phyloP scores from a whole-genome alignment of 2,888 invertebrate genomes.

The Eupeodes luniger region DNA sequence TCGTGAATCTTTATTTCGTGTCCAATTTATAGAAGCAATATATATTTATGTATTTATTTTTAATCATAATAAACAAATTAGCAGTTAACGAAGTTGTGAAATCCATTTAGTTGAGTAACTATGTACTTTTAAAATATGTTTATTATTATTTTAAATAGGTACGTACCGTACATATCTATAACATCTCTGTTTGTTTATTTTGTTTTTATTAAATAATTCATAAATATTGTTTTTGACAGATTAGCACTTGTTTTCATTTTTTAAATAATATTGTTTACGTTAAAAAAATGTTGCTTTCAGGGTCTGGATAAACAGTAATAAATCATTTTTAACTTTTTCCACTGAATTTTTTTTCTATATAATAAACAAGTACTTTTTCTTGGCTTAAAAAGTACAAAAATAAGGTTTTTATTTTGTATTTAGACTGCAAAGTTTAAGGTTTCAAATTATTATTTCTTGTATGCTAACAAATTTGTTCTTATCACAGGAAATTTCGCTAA shows the following conservation, averaged over 20 bases:
- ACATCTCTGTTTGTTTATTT: neutral
- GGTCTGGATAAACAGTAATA: slow-evolving; percentile 18
- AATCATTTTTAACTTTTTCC: slow-evolving; percentile 24
- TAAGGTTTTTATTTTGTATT: neutral
- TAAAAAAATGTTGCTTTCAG: slow-evolving; percentile 4
- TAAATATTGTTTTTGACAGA: slow-evolving; percentile 2
- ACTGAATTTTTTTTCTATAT: neutral
- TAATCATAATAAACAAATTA: neutral
- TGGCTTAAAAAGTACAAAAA: neutral
- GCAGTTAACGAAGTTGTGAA: neutral
- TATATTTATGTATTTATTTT: neutral
- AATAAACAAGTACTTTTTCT: neutral
- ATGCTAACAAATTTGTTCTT: too few species aligned
- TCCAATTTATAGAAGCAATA: neutral
- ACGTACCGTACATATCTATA: neutral
- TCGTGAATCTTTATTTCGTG: neutral
- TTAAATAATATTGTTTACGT: slow-evolving; percentile 12
- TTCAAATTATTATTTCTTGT: neutral
- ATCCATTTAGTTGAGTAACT: neutral
- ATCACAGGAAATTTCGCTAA: too few species aligned
- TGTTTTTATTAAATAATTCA: neutral
- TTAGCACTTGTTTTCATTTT: slow-evolving; percentile 15
- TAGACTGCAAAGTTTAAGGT: neutral
- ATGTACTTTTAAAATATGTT: neutral
- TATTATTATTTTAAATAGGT: too few species aligned